These are phyloP conservation scores for Homalodisca vitripennis DNA, from an alignment of 1,140 invertebrate genomes.

Conservation along the genomic window DNA sequence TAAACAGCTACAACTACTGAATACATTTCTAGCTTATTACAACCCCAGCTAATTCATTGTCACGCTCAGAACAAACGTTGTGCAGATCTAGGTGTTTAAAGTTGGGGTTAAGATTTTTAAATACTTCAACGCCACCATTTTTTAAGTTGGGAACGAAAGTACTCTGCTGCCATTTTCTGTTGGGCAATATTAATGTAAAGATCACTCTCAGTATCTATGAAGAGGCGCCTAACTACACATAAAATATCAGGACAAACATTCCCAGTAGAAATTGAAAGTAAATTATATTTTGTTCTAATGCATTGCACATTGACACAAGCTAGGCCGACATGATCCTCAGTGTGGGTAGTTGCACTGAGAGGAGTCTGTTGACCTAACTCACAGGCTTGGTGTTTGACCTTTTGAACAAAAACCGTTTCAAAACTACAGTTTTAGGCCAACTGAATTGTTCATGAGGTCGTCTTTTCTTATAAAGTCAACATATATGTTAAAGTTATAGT, in stretches of 20 bases:
- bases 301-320: background rate
- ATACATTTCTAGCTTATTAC: background rate
- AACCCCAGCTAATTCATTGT: background rate
- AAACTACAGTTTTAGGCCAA: background rate
- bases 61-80: background rate
- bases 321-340: too few species aligned
- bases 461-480: background rate
- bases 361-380: background rate
- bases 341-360: background rate
- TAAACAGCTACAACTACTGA: background rate
- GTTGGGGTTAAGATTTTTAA: background rate
- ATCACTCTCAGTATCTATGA: background rate
- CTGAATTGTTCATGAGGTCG: background rate
- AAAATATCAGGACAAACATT: background rate
- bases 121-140: background rate
- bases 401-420: slow-evolving; percentile 11
- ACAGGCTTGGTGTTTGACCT: background rate
- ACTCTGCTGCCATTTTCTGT: background rate
- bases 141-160: background rate
- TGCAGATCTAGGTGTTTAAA: background rate
- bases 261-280: background rate
- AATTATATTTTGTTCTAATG: background rate
- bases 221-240: background rate
- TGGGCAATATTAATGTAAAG: background rate
- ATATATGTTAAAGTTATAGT: background rate